Base-by-base conservation (phyloP, 2,797 vertebrate species). In the Helicolenus hilgendorfi region DNA sequence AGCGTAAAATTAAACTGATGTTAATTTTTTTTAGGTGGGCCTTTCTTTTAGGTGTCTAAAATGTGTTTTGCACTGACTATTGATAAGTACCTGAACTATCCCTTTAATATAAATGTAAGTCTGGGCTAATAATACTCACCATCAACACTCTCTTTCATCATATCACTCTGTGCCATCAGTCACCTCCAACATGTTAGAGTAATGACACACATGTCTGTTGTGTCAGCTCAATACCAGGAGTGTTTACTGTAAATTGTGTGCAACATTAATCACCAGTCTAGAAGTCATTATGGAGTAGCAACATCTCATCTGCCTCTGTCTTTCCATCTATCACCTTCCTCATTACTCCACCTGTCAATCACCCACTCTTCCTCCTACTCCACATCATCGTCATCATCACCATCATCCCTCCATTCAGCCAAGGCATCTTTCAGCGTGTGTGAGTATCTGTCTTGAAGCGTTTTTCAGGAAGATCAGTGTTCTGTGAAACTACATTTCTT, bases 351-450 rank as follows among this genome's bases (percentile, higher is more conserved):
- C 79, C 79, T 77, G 80, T 83, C 88, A 83, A 77, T 89, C 74
- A 84, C 88, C 77, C 41, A 4, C 72, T 80, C 70, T 14, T 76
- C 84, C 62, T 84, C 78, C 9, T 29, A 14, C 38, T 83, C 15
- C 18, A 10, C 4, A 31, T 86, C 82, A 64, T 76, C 91, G n/a
- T 81, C 4, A 26, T 88, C 82, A 15, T 87, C 84, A 60, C 70
- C 85, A 60, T 76, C 91, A 31, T 81, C 67, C 77, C 65, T 80
- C 79, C 89, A 86, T 87, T 88, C 86, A 96, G 95, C 94, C 69
- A 96, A 96, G 78, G 11, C 94, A 53, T 88, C 92, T 55, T 88
- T 88, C 88, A 81, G 87, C 18, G 53, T 89, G 70, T 93, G 95
- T 96, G 91, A 96, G 95, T 96, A 95, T 81, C 68, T 68, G 60